Conservation (phyloP, 2,797 vertebrate species). For the Tapirus indicus region DNA sequence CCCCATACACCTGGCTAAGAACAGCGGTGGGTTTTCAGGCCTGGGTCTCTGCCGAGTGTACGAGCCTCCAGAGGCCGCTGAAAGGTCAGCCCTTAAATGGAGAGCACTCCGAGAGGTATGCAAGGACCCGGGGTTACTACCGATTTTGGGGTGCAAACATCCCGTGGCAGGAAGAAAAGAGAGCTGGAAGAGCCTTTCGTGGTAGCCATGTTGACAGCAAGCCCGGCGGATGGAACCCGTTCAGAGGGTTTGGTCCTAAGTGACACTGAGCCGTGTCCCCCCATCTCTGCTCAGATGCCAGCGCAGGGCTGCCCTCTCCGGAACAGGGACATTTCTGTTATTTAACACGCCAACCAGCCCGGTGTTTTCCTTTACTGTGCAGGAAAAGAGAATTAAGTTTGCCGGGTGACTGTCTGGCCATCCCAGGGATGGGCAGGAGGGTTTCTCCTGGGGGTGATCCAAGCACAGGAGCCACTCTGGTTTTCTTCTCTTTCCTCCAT, state of each 20-base stretch:
- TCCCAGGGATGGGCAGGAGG: rapidly evolving
- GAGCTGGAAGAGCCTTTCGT: too few species aligned
- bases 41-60: not conserved
- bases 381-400: not conserved
- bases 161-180: too few species aligned
- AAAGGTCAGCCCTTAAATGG: too few species aligned
- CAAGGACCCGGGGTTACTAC: not conserved
- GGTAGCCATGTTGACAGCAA: not conserved
- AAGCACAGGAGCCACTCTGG: too few species aligned
- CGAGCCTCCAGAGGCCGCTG: not conserved
- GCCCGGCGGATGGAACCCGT: not conserved
- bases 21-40: not conserved
- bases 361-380: not conserved
- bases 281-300: not conserved
- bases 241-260: rapidly evolving
- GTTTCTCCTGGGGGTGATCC: not conserved
- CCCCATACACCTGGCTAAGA: not conserved
- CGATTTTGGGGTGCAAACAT: not conserved
- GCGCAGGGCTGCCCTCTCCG: too few species aligned
- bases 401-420: too few species aligned
- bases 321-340: not conserved
- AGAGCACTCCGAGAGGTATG: not conserved
- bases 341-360: rapidly evolving
- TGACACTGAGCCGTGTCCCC: not conserved
- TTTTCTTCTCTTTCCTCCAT: too few species aligned